Percentiles rank a stretch among this genome's conserved stretches.
These are phyloP conservation scores for Rhagium mordax DNA, from an alignment of 2,888 invertebrate species.

Conservation along the genomic window DNA sequence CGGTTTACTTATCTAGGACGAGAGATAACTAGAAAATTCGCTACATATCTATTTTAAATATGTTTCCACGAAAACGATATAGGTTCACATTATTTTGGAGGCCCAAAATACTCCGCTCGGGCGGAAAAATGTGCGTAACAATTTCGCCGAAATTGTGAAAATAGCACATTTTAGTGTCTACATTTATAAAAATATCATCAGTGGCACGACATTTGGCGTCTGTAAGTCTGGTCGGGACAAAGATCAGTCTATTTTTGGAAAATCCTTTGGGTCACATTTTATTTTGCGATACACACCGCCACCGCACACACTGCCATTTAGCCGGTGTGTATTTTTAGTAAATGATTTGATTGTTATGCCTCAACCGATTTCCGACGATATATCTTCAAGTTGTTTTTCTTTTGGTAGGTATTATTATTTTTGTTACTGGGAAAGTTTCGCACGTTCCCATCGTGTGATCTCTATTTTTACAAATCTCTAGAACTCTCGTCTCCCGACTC, in stretches of 20 bases:
- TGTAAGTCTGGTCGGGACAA: slow-evolving; percentile 28
- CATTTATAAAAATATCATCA: not conserved
- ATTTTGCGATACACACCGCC: not conserved
- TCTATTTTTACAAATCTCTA: not conserved
- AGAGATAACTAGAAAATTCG: too few relatives aligned
- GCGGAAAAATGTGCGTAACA: not conserved
- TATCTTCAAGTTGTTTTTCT: not conserved
- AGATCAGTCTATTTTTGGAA: slow-evolving; percentile 35
- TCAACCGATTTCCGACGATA: not conserved
- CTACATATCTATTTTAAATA: too few relatives aligned
- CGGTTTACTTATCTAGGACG: too few relatives aligned
- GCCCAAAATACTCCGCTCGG: not conserved
- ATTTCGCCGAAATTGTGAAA: not conserved
- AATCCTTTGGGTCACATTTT: slow-evolving; percentile 8
- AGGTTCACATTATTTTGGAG: not conserved
- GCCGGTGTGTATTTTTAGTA: slow-evolving; percentile 12
- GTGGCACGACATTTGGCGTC: slow-evolving; percentile 16
- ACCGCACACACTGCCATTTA: not conserved
- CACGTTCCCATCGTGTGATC: not conserved
- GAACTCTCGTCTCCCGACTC: too few relatives aligned
- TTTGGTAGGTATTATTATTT: not conserved
- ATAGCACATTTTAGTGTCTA: slow-evolving; percentile 1
- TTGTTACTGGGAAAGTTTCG: not conserved
- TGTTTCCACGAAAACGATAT: not conserved
- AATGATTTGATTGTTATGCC: not conserved